Evolutionary conservation across 2,113 vertebrate species (phyloP).

Genomic region (Promerops cafer): DNA sequence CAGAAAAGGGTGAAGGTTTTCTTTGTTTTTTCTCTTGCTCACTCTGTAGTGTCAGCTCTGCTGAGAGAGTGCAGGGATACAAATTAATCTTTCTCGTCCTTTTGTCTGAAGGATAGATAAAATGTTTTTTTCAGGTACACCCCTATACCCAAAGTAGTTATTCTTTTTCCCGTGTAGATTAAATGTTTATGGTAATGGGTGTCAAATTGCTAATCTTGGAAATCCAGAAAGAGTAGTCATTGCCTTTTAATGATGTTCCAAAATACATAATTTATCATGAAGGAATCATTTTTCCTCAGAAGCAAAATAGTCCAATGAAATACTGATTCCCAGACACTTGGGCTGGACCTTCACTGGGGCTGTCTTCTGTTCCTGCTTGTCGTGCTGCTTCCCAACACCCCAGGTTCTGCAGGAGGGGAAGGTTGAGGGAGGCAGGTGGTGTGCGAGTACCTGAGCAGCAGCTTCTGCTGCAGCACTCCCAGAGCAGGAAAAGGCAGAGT

Average conservation of each 20-base stretch:
- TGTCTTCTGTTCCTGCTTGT: background rate
- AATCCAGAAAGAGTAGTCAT: background rate
- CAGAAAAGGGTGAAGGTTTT: background rate
- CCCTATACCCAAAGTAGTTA: background rate
- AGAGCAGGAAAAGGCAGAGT: background rate
- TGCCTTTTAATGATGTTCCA: constrained; percentile 23
- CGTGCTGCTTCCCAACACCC: background rate
- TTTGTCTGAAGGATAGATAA: background rate
- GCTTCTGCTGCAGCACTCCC: background rate
- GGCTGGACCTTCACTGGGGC: background rate
- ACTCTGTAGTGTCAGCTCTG: background rate
- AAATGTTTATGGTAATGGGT: constrained; percentile 19
- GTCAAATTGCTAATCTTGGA: constrained; percentile 25
- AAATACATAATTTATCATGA: constrained; percentile 10
- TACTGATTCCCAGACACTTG: background rate
- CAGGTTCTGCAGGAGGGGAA: background rate
- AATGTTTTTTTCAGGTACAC: background rate
- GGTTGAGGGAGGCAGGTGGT: background rate
- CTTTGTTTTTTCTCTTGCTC: background rate
- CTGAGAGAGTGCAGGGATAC: background rate
- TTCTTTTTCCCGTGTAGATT: background rate
- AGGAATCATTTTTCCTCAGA: background rate
- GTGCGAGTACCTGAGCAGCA: background rate
- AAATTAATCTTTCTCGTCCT: background rate
- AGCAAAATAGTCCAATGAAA: background rate